Evolutionary conservation across 23 tunicate species (phyloP), one percentile per base, ranked within the genome.

Genomic region (Styela clava): DNA sequence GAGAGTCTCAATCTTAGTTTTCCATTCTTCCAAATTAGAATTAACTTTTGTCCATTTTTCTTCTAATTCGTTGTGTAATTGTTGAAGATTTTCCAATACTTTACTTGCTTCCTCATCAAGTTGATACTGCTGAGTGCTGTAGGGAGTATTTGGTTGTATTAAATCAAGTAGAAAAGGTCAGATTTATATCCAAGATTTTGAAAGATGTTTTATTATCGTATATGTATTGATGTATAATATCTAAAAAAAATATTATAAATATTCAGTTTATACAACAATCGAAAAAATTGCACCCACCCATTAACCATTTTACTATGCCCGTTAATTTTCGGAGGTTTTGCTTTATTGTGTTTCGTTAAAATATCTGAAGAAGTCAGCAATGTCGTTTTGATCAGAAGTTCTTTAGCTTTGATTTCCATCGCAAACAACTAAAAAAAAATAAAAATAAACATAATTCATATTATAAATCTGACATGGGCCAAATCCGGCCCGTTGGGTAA

Each of bases 21-120:
- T 67, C 52, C 83, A 87, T 63, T 89, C 87, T 5, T 20, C 63
- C 31, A 68, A 71, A 56, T 73, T 81, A 35, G 74, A 81, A 28
- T 81, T 36, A 9, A 82, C 89, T 1, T 81, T 28, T 20, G 22
- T 34, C 95, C 95, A 89, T 74, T 85, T 84, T 25, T 67, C 72
- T 44, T 82, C 82, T 28, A 89, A 65, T 28, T 85, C 82, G 30
- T 23, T 18, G 33, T 64, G 73, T 3, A 79, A 61, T 71, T 79
- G 37, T 29, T 52, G 33, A 33, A 89, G 74, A 9, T 20, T n/a
- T 24, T 62, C 74, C 37, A 89, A 1, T 3, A 84, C 63, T 31
- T 52, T 68, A 20, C 32, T n/a, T 33, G 81, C 81, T 24, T 74
- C 83, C 44, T 56, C 69, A 64, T 76, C 81, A 20, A 76, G 27